These are phyloP conservation scores for Crossoptilon crossoptilon DNA, from an alignment of 2,797 vertebrate genomes.

Conservation along the genomic window DNA sequence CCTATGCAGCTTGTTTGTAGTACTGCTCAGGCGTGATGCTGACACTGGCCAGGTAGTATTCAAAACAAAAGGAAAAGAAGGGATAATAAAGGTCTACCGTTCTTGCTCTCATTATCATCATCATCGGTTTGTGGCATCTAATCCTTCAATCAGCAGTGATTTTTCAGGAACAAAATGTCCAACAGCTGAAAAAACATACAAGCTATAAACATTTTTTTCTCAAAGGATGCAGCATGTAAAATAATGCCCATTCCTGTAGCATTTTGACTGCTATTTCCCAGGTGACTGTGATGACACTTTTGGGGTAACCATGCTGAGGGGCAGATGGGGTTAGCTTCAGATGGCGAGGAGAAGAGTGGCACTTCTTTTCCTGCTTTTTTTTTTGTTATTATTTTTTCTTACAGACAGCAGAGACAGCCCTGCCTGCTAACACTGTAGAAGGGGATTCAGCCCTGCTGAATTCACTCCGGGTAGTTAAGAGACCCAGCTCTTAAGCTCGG, in stretches of 20 bases:
- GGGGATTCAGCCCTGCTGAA: conserved; percentile 95
- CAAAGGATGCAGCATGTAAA: conserved; percentile 78
- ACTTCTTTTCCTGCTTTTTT: conserved; percentile 78
- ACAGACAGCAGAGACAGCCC: conserved; percentile 79
- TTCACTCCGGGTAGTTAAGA: conserved; percentile 83
- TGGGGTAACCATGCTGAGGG: conserved; percentile 71
- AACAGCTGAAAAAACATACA: conserved; percentile 81
- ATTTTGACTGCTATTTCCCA: conserved; percentile 72
- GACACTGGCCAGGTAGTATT: conserved; percentile 59
- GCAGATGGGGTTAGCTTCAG: conserved; percentile 67
- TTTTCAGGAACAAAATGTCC: conserved; percentile 76
- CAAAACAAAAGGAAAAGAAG: conserved; percentile 37
- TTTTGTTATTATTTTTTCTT: conserved; percentile 36
- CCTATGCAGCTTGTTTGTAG: conserved; percentile 70
- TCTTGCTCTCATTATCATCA: conserved; percentile 66
- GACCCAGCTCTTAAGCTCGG: conserved; percentile 88
- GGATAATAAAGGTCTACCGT: conserved; percentile 57
- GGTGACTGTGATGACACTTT: conserved; percentile 74
- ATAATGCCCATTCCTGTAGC: conserved; percentile 79
- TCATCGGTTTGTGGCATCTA: conserved; percentile 60
- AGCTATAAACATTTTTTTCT: conserved; percentile 79
- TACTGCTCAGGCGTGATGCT: conserved; percentile 47
- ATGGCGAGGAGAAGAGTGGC: conserved; percentile 74
- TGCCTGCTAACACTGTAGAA: conserved; percentile 79
- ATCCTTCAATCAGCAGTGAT: conserved; percentile 75